A percentile compares a stretch with the other conserved stretches of the same genome.
Evolutionary conservation across 2,797 vertebrate genomes (phyloP).

Genomic region (Sebastes oblongus): DNA sequence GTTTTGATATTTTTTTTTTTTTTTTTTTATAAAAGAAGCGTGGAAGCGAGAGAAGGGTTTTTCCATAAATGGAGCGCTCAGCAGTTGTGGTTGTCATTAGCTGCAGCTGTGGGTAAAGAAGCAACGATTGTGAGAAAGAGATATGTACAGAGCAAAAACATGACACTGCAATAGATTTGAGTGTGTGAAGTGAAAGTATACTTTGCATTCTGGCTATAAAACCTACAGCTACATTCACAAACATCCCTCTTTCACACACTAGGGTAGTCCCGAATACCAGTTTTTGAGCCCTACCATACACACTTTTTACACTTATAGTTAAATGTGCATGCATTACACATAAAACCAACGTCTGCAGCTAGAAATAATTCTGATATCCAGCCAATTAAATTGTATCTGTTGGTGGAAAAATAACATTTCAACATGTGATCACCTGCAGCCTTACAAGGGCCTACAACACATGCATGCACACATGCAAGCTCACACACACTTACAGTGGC

Average conservation of each 20-base stretch:
- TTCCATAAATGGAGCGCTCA: slow-evolving; percentile 45
- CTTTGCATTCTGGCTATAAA: background rate
- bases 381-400: background rate
- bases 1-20: slow-evolving; percentile 36
- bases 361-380: background rate
- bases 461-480: slow-evolving; percentile 16
- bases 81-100: slow-evolving; percentile 54
- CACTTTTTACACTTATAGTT: background rate
- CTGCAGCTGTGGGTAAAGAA: slow-evolving; percentile 64
- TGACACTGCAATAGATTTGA: background rate
- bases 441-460: background rate
- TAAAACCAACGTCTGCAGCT: background rate
- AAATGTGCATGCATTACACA: background rate
- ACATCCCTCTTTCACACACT: background rate
- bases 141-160: slow-evolving; percentile 18
- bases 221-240: slow-evolving; percentile 3
- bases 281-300: background rate
- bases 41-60: slow-evolving; percentile 67
- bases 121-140: slow-evolving; percentile 41
- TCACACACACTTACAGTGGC: slow-evolving; percentile 85
- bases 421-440: background rate
- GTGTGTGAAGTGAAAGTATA: background rate
- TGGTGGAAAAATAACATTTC: background rate
- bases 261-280: too few species aligned
- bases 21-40: slow-evolving; percentile 44